Conservation (phyloP, 1,140 invertebrate genomes). For the Drosophila parabipectinata region DNA sequence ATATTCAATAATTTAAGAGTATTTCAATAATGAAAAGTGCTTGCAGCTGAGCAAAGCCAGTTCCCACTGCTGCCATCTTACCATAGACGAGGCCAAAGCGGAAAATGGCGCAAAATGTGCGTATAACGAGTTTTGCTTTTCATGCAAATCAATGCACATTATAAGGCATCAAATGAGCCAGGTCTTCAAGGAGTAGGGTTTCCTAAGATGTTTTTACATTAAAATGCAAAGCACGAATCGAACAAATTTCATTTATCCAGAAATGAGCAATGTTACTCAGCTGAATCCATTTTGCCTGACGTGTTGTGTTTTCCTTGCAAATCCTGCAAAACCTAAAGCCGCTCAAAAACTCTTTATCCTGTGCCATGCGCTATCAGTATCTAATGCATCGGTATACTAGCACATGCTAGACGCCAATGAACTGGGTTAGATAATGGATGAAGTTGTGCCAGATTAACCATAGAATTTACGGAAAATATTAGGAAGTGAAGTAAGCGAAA, state of each 20-base stretch:
- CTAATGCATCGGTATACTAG: conserved; percentile 7
- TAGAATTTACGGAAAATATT: conserved; percentile 7
- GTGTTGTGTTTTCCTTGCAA: conserved; percentile 37
- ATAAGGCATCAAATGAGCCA: conserved; percentile 60
- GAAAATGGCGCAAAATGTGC: conserved; percentile 65
- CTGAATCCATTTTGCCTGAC: conserved; percentile 40
- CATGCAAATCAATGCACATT: conserved; percentile 63
- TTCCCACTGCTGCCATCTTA: not conserved
- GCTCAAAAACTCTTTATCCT: conserved; percentile 1
- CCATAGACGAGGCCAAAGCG: conserved; percentile 30
- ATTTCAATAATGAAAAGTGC: conserved; percentile 59
- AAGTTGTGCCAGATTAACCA: conserved; percentile 11
- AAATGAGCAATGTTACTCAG: conserved; percentile 43
- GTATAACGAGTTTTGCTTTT: conserved; percentile 66
- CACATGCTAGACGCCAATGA: conserved; percentile 10
- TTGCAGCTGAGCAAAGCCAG: conserved; percentile 22
- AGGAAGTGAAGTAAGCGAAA: no score
- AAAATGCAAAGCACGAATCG: conserved; percentile 60
- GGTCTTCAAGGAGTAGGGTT: conserved; percentile 21
- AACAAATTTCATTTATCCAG: conserved; percentile 57
- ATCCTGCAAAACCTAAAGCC: conserved; percentile 18
- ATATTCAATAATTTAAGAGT: conserved; percentile 61
- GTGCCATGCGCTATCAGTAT: conserved; percentile 40
- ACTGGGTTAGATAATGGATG: conserved; percentile 3
- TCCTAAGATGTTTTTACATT: conserved; percentile 32